Percentiles rank a stretch among this genome's conserved stretches.
Evolutionary conservation across 1,140 invertebrate species (phyloP).

Genomic region (Mya arenaria): DNA sequence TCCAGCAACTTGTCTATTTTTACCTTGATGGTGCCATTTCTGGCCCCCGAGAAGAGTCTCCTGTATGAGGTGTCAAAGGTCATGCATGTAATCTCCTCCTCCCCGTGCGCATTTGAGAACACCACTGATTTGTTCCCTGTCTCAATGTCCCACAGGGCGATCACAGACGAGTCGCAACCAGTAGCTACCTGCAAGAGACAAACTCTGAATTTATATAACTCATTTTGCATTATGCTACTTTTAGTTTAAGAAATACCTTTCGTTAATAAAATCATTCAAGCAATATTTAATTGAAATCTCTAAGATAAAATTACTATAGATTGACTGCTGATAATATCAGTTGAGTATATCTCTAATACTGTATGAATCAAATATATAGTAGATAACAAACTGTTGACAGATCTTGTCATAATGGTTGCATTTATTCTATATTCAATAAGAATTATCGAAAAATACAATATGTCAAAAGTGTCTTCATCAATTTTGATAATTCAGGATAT

Average conservation of each 20-base stretch:
- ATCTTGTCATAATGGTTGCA: no score
- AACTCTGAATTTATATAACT: no score
- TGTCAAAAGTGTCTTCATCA: neutral
- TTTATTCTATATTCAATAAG: no score
- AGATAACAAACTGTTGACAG: neutral
- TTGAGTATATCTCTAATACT: no score
- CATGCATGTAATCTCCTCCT: conserved; percentile 80
- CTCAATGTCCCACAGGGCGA: conserved; percentile 80
- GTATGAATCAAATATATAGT: neutral
- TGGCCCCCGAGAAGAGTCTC: conserved; percentile 78
- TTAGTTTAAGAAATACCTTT: no score
- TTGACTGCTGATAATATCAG: no score
- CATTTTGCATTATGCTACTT: no score
- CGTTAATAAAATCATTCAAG: no score
- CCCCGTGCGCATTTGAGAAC: conserved; percentile 79
- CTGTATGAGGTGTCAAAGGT: conserved; percentile 76
- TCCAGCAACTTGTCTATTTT: neutral
- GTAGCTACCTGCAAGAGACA: conserved; percentile 76
- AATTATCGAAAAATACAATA: no score
- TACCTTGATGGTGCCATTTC: conserved; percentile 81
- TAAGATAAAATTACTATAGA: no score
- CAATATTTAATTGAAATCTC: no score
- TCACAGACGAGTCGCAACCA: conserved; percentile 80
- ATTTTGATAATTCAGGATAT: neutral
- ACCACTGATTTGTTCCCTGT: conserved; percentile 79